These are phyloP conservation scores for Oedothorax gibbosus DNA, from an alignment of 1,140 invertebrate species.

Conservation along the genomic window DNA sequence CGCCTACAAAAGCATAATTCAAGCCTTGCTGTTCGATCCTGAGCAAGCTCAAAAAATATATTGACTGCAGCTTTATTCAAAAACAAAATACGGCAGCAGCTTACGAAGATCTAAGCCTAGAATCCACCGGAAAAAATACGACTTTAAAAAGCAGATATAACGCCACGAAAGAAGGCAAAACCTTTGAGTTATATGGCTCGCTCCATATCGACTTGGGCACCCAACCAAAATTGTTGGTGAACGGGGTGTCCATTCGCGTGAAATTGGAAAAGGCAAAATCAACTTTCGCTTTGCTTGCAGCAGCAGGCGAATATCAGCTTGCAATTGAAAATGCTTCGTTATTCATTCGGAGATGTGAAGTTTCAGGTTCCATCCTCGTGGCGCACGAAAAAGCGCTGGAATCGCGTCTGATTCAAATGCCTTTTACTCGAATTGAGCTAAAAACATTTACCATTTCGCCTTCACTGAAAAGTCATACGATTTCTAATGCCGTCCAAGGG, in stretches of 20 bases:
- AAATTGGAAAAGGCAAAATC: constrained; percentile 1
- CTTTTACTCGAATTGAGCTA: background rate
- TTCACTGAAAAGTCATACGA: background rate
- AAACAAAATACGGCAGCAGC: background rate
- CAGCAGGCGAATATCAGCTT: background rate
- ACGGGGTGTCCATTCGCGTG: background rate
- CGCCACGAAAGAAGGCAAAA: background rate
- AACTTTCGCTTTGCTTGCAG: background rate
- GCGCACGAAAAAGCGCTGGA: background rate
- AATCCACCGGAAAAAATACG: background rate
- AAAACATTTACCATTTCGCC: background rate
- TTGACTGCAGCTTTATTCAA: background rate
- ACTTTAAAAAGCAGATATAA: background rate
- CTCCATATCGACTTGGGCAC: constrained; percentile 4
- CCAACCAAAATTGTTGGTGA: background rate
- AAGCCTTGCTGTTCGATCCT: background rate
- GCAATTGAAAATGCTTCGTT: background rate
- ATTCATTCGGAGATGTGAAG: constrained; percentile 2
- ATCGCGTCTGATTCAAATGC: background rate
- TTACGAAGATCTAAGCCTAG: background rate
- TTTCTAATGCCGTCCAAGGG: background rate
- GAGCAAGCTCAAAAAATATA: background rate
- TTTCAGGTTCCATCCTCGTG: background rate
- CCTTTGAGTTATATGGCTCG: background rate
- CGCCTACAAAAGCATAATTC: background rate